These are phyloP conservation scores for Diprion similis DNA, from an alignment of 1,140 invertebrate genomes.

Conservation along the genomic window DNA sequence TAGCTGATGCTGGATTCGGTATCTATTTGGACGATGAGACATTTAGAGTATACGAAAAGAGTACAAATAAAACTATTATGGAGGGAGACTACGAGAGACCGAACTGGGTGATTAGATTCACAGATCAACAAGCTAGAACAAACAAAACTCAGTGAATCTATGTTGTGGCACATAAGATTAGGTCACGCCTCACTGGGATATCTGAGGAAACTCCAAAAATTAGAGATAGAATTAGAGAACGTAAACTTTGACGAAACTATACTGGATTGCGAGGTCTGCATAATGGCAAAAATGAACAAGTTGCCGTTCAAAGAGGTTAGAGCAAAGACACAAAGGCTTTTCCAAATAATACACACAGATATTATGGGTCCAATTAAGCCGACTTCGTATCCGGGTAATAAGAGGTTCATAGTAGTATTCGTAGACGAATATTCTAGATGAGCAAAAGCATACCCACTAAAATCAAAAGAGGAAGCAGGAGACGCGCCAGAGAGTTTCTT, in stretches of 20 bases:
- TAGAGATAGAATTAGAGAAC: constrained; percentile 27
- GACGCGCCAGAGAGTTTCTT: constrained; percentile 19
- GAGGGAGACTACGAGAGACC: too few relatives aligned
- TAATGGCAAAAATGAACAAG: constrained; percentile 32
- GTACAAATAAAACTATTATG: too few relatives aligned
- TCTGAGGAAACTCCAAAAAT: constrained; percentile 33
- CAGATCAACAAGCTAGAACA: not conserved
- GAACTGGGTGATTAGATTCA: too few relatives aligned
- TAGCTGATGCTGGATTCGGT: constrained; percentile 30
- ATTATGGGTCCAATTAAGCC: constrained; percentile 32
- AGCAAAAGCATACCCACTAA: constrained; percentile 25
- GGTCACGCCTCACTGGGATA: constrained; percentile 37
- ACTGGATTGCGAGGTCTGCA: constrained; percentile 33
- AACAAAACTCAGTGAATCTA: constrained; percentile 27
- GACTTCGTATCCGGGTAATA: constrained; percentile 17
- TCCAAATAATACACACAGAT: constrained; percentile 25
- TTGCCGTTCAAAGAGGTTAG: constrained; percentile 29
- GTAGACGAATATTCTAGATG: constrained; percentile 24
- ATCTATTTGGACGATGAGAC: constrained; percentile 14
- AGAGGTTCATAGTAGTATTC: constrained; percentile 23
- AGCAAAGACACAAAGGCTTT: constrained; percentile 22
- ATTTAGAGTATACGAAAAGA: too few relatives aligned
- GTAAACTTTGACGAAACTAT: constrained; percentile 35
- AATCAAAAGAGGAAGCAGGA: constrained; percentile 28
- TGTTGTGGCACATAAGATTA: constrained; percentile 35